phyloP scores from a whole-genome alignment of 2,888 invertebrate genomes.

The Sarcophaga subvicina region DNA sequence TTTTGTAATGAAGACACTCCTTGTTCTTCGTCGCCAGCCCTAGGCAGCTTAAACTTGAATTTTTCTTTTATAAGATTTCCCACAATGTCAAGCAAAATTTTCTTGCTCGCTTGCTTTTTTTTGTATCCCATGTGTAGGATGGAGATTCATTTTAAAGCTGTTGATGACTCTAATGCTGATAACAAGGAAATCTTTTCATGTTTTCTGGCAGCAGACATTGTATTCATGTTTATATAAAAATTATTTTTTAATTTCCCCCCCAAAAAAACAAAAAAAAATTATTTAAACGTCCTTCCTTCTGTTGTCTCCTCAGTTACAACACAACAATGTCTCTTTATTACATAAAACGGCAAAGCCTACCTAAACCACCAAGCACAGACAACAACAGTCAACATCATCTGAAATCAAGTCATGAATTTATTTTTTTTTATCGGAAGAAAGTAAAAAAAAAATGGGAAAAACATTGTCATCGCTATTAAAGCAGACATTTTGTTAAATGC shows the following conservation, averaged over 20 bases:
- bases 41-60: not conserved
- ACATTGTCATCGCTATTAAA: slow-evolving; percentile 52
- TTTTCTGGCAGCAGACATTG: not conserved
- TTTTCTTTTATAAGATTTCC: not conserved
- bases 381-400: not conserved
- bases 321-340: not conserved
- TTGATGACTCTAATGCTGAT: slow-evolving; percentile 33
- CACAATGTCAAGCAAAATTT: not conserved
- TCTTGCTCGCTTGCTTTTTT: not conserved
- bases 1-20: slow-evolving; percentile 41
- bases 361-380: not conserved
- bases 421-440: not conserved
- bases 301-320: not conserved
- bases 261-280: not conserved
- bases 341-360: not conserved
- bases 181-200: slow-evolving; percentile 47
- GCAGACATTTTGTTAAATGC: slow-evolving; percentile 39
- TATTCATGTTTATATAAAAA: not conserved
- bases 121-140: not conserved
- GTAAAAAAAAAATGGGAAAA: not conserved
- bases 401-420: not conserved
- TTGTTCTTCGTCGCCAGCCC: not conserved
- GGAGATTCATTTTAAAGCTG: slow-evolving; percentile 16
- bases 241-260: not conserved
- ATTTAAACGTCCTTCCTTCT: not conserved